Base-by-base conservation (phyloP, 2,888 invertebrate genomes). In the Drosophila borealis region DNA sequence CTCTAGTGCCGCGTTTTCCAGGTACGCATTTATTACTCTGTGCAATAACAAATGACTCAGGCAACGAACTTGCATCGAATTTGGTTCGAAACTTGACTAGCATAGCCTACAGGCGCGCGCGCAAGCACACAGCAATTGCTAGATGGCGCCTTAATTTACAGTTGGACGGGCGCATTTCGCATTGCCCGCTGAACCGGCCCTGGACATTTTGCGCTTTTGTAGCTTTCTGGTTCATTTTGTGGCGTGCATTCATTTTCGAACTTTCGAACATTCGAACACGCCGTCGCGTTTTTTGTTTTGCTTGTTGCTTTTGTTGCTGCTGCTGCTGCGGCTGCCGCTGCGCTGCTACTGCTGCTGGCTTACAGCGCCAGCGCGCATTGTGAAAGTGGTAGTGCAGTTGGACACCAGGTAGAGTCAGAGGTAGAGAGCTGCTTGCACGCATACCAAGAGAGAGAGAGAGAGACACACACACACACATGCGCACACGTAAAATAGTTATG, bases 361-460 rank as follows among this genome's bases (percentile, higher is more conserved):
- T 63, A 73, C 80, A 74, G 75, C 42, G 53, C 46, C 46, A 70
- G 66, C 68, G 48, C 53, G 46, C 51, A 56, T 79, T 81, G 84
- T 83, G 83, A 87, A 89, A 87, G 83, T 83, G 84, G 89, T 83
- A 83, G 83, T 83, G 83, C 83, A 83, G 81, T 83, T 83, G 66
- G 66, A 51, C 72, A 67, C 69, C 89, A 89, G 89, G 89, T 81
- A 85, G 76, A 73, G 82, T 56, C 60, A 74, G 50, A 63, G 56
- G 49, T 46, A 57, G 57, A 77, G 77, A 67, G 63, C 44, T 44
- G 57, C 61, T 41, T 61, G 55, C 70, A 70, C 80, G 66, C 71
- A 79, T 68, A 64, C 69, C 69, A 65, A 55, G 53, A 45, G 54
- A 41, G 25, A 53, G 48, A 42, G 57, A 66, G 63, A 67, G 37